Evolutionary conservation across 92 coral and sea anemone genomes (phyloP).

Genomic region (Paramuricea clavata): DNA sequence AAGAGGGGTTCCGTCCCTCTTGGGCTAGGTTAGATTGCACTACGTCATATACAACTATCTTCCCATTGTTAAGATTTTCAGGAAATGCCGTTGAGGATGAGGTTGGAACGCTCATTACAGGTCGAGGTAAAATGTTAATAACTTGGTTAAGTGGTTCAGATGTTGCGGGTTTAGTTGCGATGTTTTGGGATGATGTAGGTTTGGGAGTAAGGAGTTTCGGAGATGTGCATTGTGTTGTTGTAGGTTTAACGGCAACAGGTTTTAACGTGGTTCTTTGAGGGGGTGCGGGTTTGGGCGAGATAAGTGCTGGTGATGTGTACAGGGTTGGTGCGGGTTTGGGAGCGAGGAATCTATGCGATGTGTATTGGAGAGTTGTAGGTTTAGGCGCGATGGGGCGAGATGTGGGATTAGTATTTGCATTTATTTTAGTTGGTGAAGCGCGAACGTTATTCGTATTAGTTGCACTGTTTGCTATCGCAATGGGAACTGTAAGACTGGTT

Average conservation of each 20-base stretch:
- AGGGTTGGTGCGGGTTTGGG: background rate
- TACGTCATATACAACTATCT: slow-evolving; percentile 27
- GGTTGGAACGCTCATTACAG: background rate
- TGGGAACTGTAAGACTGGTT: background rate
- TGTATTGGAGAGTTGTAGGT: background rate
- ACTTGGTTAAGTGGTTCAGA: background rate
- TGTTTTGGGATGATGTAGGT: background rate
- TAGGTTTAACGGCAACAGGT: background rate
- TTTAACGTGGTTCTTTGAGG: background rate
- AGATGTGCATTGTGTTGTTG: background rate
- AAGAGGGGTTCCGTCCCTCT: background rate
- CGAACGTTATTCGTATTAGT: background rate
- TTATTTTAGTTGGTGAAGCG: background rate
- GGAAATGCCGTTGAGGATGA: slow-evolving; percentile 1
- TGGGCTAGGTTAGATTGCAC: background rate
- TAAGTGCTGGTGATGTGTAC: background rate
- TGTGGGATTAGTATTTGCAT: background rate
- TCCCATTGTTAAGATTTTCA: background rate
- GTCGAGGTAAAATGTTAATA: background rate
- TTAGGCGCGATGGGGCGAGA: slow-evolving; percentile 1
- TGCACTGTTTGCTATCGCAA: background rate
- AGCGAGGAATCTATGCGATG: background rate
- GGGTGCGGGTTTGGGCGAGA: background rate
- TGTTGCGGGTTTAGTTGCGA: slow-evolving; percentile 5
- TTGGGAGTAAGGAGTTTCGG: background rate